Conservation (phyloP, 1,140 invertebrate species). For the Trachymyrmex cornetzi region DNA sequence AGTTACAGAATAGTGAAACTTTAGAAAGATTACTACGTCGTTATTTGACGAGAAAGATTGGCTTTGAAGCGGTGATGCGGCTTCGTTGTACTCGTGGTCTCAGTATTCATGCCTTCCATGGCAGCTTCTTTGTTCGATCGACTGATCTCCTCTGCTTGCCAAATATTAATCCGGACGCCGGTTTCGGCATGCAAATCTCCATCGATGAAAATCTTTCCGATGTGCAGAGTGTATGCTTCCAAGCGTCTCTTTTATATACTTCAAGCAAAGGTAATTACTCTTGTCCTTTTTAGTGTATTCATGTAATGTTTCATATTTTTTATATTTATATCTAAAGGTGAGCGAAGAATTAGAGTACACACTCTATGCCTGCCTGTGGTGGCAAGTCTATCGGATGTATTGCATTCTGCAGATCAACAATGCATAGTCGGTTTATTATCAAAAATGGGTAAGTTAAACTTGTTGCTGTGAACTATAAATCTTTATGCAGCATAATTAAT, state of each 20-base stretch:
- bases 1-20: conserved; percentile 90
- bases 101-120: conserved; percentile 99
- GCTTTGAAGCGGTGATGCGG: conserved; percentile 99
- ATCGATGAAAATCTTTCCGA: conserved; percentile 97
- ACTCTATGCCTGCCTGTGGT: conserved; percentile 97
- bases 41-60: conserved; percentile 98
- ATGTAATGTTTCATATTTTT: background rate
- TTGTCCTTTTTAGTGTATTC: background rate
- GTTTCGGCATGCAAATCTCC: conserved; percentile 98
- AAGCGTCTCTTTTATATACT: conserved; percentile 98
- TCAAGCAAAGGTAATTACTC: conserved; percentile 95
- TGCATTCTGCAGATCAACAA: conserved; percentile 97
- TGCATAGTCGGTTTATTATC: conserved; percentile 96
- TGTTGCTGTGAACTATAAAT: background rate
- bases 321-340: conserved; percentile 88
- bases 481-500: background rate
- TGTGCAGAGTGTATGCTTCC: conserved; percentile 97
- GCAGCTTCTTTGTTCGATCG: conserved; percentile 99
- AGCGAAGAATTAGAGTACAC: conserved; percentile 98
- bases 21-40: conserved; percentile 94
- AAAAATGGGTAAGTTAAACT: conserved; percentile 94
- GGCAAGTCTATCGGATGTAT: conserved; percentile 93
- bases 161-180: conserved; percentile 99
- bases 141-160: conserved; percentile 98
- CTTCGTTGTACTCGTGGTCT: conserved; percentile 97